These are phyloP conservation scores for Dryas iulia DNA, from an alignment of 1,140 invertebrate genomes.

Conservation along the genomic window DNA sequence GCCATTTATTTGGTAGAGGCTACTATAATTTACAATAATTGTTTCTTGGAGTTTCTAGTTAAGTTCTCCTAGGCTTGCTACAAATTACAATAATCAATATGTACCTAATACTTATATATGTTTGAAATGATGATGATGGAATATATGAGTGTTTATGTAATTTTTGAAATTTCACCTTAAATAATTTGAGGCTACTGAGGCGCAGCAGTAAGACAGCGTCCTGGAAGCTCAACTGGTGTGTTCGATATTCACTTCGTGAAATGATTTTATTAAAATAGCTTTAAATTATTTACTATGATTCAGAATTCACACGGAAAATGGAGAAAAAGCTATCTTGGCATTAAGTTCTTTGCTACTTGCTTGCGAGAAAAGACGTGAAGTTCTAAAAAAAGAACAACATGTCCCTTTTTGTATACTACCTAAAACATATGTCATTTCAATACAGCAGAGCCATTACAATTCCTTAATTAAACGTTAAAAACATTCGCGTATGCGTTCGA, in stretches of 20 bases:
- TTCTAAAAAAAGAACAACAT: too few relatives aligned
- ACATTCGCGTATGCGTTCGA: conserved; percentile 5
- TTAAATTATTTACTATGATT: too few relatives aligned
- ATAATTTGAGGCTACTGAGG: too few relatives aligned
- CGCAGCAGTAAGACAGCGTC: too few relatives aligned
- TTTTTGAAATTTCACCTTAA: background rate
- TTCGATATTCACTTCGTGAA: too few relatives aligned
- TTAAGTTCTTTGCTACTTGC: too few relatives aligned
- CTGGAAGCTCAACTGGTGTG: too few relatives aligned
- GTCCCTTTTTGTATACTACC: background rate
- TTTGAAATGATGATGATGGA: background rate
- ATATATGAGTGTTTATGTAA: background rate
- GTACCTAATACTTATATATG: background rate
- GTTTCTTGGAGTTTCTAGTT: background rate
- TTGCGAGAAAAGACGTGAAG: too few relatives aligned
- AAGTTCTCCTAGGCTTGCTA: background rate
- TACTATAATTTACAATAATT: background rate
- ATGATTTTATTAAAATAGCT: too few relatives aligned
- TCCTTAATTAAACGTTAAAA: conserved; percentile 17
- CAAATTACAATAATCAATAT: background rate
- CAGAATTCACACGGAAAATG: too few relatives aligned
- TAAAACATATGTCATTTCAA: background rate
- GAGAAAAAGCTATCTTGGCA: too few relatives aligned
- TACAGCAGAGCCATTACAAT: background rate
- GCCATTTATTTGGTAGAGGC: background rate